Evolutionary conservation across 2,888 invertebrate genomes (phyloP), one percentile per base, ranked within the genome.

Genomic region (Parnassius mnemosyne): DNA sequence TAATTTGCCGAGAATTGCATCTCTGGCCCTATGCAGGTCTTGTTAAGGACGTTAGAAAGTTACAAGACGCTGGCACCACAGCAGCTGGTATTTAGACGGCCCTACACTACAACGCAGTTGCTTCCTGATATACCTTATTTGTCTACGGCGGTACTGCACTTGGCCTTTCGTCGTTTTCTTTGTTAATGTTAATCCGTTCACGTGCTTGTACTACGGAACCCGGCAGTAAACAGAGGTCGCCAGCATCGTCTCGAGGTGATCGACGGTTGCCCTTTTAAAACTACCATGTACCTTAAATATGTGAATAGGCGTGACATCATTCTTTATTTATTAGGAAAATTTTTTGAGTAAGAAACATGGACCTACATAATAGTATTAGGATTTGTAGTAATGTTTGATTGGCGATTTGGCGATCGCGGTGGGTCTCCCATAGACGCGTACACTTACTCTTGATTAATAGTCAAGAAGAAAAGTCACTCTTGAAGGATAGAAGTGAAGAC

Each of bases 161-260:
- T 80, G 83, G 83, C 84, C 82, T 83, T 83, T 82, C 11, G 80
- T 77, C 79, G 77, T 79, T 76, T 78, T 78, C 75, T 77, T 76
- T 76, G 76, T 79, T 65, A 67, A 68, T 77, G 76, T 78, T 74
- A 78, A 79, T 78, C 78, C 77, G 73, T 77, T 75, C 71, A 68
- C 69, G 67, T 70, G 67, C 56, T 65, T 59, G 60, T 25, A 53
- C 60, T 34, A 51, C 56, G 49, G 75, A 81, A 86, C 84, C 87
- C 88, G 89, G 89, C 80, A 88, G 85, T 79, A 68, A 76, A 7
- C 72, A 75, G 80, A 81, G 80, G 83, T 77, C 80, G 73, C 69
- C 68, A 51, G 63, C 74, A 69, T 76, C 77, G 69, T 69, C 75
- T 78, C 80, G 81, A 82, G 83, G 82, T 82, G 78, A 84, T 84